A percentile compares a stretch with the other conserved stretches of the same genome.
Conservation (phyloP, 2,888 invertebrate genomes). For the Protodeltote pygarga region DNA sequence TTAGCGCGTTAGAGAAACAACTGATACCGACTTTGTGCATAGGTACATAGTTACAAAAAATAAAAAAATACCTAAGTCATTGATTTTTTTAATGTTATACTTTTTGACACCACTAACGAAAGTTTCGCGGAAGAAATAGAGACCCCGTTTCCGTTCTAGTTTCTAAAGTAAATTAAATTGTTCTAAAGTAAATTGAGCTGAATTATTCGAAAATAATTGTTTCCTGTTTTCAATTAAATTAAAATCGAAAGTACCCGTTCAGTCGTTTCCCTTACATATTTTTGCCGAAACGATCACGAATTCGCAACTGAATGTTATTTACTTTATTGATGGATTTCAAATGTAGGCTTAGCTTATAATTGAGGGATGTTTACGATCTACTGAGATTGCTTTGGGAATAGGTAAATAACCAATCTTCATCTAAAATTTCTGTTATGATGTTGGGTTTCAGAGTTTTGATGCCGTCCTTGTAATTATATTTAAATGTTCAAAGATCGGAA, state of each 20-base stretch:
- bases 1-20: slow-evolving; percentile 16
- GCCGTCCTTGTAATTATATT: slow-evolving; percentile 4
- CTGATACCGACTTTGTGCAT: too few species aligned
- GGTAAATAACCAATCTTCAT: slow-evolving; percentile 18
- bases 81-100: too few species aligned
- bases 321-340: slow-evolving; percentile 46
- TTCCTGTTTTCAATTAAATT: slow-evolving; percentile 48
- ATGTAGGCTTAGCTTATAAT: slow-evolving; percentile 32
- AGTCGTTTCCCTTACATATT: slow-evolving; percentile 41
- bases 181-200: slow-evolving; percentile 57
- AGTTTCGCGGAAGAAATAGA: slow-evolving; percentile 29
- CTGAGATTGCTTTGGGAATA: slow-evolving; percentile 10
- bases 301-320: slow-evolving; percentile 42
- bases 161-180: slow-evolving; percentile 48
- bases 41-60: too few species aligned
- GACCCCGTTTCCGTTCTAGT: slow-evolving; percentile 28
- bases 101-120: too few species aligned
- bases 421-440: slow-evolving; percentile 2
- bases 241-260: slow-evolving; percentile 49
- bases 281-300: slow-evolving; percentile 32
- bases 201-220: slow-evolving; percentile 54
- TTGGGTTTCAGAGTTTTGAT: not conserved
- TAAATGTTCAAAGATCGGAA: not conserved
- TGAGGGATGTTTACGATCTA: slow-evolving; percentile 19
- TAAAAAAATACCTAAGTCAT: too few species aligned